Base-by-base conservation (phyloP, 2,888 invertebrate genomes). In the Orgyia antiqua region DNA sequence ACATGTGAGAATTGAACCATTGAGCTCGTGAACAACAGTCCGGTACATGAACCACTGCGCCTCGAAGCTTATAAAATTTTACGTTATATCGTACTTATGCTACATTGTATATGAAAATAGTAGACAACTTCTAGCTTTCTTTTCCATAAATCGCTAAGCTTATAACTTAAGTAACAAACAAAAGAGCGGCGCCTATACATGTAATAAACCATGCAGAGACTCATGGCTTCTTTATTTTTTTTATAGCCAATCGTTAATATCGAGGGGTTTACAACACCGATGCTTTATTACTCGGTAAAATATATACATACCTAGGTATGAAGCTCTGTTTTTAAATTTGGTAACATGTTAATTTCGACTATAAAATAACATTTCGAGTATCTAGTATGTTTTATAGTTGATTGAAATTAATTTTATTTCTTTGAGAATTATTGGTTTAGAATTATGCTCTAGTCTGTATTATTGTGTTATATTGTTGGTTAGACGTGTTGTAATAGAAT, bases 171-270 rank as follows among this genome's bases (percentile, higher is more conserved):
- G 17, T 42, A 55, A 47, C 21, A 33, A 32, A 12, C 19, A 36
- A 51, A 41, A 42, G 31, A 48, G 56, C 68, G 80, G 80, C 78
- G 80, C 78, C 77, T 78, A 71, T 65, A 59, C 45, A 45, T 48
- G 67, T 67, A 68, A 78, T 77, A 78, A 79, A 78, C 73, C 65
- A 65, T 62, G 62, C 68, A 69, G 66, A 61, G 62, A 58, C 56
- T 56, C 56, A 51, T 57, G 50, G 75, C 75, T 77, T 54, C 74
- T 76, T 73, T 75, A 75, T 74, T 77, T 76, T 73, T 65, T 79
- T 80, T 79, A 78, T 64, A 62, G 60, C 68, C 70, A 65, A 74
- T 78, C 79, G 75, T 80, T 79, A 80, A 76, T 78, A 79, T 79
- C 70, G 76, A 77, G 68, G 64, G 51, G 57, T 79, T 80, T 79